Conservation (phyloP, 2,888 invertebrate genomes). For the Dolichomitus sp. region DNA sequence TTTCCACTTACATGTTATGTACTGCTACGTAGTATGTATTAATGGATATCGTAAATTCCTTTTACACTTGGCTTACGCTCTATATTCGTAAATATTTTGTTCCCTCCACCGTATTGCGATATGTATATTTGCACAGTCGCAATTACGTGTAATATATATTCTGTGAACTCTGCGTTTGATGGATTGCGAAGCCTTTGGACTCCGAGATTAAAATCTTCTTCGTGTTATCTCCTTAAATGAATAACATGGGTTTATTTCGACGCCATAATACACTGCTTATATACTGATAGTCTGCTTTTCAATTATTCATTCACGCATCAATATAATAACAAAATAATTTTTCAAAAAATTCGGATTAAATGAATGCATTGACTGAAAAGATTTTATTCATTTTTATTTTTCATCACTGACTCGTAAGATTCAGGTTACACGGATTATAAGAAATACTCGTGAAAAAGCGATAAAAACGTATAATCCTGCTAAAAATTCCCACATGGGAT, state of each 20-base stretch:
- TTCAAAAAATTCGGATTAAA: background rate
- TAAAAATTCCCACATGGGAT: too few species aligned
- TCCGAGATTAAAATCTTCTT: background rate
- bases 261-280: background rate
- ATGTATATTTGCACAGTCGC: conserved; percentile 5
- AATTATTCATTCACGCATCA: too few species aligned
- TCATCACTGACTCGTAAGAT: too few species aligned
- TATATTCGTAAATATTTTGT: background rate
- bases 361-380: too few species aligned
- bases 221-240: background rate
- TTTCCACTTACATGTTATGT: conserved; percentile 45
- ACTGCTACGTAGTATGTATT: background rate
- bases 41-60: background rate
- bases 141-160: background rate
- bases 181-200: background rate
- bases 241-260: background rate
- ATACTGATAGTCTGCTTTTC: background rate
- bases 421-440: too few species aligned
- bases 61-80: background rate
- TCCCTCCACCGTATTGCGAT: background rate
- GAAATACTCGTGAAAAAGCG: too few species aligned
- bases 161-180: background rate
- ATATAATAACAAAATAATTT: too few species aligned
- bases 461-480: too few species aligned
- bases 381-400: too few species aligned